These are phyloP conservation scores for Drosophila truncata DNA, from an alignment of 1,140 invertebrate genomes.

Conservation along the genomic window DNA sequence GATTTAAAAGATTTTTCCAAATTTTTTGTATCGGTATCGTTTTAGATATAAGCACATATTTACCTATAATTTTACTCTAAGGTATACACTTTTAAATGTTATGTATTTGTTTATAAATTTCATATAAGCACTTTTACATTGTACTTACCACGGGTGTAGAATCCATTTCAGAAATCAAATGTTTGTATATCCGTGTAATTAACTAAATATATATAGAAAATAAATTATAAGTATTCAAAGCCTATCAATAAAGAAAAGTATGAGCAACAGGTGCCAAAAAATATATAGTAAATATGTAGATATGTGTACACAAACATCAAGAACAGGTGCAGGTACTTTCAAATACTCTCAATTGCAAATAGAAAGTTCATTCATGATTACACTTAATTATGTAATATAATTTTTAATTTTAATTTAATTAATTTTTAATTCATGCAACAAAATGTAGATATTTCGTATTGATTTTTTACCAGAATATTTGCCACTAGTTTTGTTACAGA, in stretches of 20 bases:
- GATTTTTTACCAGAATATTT: conserved; percentile 8
- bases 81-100: background rate
- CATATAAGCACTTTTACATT: background rate
- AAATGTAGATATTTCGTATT: conserved; percentile 14
- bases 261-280: conserved; percentile 32
- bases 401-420: no score
- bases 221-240: background rate
- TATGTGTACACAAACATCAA: background rate
- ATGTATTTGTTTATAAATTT: background rate
- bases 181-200: conserved; percentile 1
- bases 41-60: background rate
- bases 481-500: background rate
- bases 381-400: background rate
- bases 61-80: background rate
- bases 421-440: no score
- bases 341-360: background rate
- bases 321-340: background rate
- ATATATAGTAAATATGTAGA: background rate
- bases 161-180: conserved; percentile 51
- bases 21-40: background rate
- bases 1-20: no score
- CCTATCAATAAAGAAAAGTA: background rate
- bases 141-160: conserved; percentile 41
- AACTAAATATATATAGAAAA: conserved; percentile 9
- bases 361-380: background rate